These are phyloP conservation scores for Actenoides hombroni DNA, from an alignment of 2,113 vertebrate genomes.

Conservation along the genomic window DNA sequence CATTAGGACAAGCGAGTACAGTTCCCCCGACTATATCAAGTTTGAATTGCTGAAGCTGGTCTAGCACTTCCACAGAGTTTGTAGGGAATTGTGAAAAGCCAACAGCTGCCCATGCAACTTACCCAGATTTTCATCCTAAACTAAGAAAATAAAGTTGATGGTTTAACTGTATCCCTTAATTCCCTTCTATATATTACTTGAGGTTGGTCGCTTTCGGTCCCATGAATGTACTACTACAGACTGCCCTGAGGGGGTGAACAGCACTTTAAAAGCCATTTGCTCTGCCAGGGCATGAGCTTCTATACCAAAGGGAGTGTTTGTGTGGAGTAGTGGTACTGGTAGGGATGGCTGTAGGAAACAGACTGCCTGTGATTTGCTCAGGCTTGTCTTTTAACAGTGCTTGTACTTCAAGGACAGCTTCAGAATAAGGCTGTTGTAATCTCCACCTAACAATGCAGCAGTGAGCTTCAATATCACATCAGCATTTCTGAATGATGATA, in stretches of 20 bases:
- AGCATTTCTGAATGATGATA: background rate
- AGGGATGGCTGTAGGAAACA: background rate
- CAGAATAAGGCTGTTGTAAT: background rate
- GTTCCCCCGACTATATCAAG: slow-evolving; percentile 18
- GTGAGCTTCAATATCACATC: background rate
- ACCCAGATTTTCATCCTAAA: background rate
- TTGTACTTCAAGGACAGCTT: background rate
- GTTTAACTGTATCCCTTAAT: background rate
- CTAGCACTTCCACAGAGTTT: background rate
- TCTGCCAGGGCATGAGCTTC: background rate
- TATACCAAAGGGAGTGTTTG: background rate
- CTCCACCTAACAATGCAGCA: background rate
- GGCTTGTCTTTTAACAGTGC: background rate
- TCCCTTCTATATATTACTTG: background rate
- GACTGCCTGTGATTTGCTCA: accelerated
- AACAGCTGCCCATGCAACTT: background rate
- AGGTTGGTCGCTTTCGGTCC: background rate
- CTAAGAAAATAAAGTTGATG: background rate
- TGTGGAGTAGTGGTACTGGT: background rate
- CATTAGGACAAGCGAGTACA: background rate
- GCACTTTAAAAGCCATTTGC: background rate
- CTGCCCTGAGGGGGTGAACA: background rate
- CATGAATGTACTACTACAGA: accelerated
- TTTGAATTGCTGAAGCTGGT: background rate
- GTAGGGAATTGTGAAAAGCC: background rate